phyloP scores from a whole-genome alignment of 1,140 invertebrate species.

The Conus betulinus region DNA sequence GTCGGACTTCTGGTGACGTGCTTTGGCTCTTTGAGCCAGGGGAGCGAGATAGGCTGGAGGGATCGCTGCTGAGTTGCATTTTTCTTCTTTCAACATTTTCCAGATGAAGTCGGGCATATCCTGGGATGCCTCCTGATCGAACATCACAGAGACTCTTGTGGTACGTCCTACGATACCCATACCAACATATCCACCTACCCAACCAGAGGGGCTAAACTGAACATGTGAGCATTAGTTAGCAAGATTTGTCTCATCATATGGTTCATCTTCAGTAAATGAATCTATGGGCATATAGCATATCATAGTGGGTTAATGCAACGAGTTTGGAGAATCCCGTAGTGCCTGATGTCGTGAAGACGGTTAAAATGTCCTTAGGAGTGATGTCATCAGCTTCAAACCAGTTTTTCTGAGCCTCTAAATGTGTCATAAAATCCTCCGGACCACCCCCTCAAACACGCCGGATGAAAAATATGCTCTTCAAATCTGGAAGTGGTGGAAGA shows the following conservation, averaged over 20 bases:
- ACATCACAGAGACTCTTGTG: background rate
- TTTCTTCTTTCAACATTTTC: background rate
- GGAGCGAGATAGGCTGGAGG: background rate
- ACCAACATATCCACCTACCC: background rate
- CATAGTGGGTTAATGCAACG: background rate
- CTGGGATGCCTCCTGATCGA: background rate
- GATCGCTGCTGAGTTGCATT: background rate
- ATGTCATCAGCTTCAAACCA: background rate
- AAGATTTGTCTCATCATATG: too few relatives aligned
- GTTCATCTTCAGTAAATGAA: background rate
- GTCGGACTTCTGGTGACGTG: background rate
- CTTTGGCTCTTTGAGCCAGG: background rate
- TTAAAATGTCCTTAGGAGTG: background rate
- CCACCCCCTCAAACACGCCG: background rate
- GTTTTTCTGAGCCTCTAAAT: background rate
- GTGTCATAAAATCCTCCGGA: background rate
- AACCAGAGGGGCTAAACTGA: background rate
- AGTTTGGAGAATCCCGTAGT: constrained; percentile 12
- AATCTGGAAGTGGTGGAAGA: background rate
- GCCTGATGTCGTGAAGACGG: constrained; percentile 9
- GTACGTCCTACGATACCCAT: background rate
- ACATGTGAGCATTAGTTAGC: too few relatives aligned
- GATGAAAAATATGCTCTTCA: background rate
- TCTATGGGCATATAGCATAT: too few relatives aligned
- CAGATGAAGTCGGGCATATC: background rate